Conservation (phyloP, 2,113 vertebrate genomes). For the Mugil cephalus region DNA sequence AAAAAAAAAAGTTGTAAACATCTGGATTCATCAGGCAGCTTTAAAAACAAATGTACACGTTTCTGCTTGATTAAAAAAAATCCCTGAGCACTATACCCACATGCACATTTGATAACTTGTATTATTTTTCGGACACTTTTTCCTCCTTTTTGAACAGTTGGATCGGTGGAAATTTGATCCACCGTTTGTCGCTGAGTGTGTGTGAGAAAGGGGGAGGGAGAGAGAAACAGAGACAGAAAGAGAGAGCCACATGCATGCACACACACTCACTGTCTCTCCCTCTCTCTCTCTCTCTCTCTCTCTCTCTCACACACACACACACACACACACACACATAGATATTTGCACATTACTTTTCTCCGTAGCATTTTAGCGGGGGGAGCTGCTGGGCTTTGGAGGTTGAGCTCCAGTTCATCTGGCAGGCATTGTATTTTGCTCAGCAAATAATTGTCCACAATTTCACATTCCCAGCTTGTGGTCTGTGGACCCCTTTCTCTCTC, state of each 20-base stretch:
- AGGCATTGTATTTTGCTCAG: constrained; percentile 86
- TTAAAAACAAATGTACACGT: constrained; percentile 14
- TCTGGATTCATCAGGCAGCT: constrained; percentile 31
- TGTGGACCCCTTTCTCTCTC: constrained; percentile 67
- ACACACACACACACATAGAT: constrained; percentile 44
- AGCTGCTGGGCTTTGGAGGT: constrained; percentile 75
- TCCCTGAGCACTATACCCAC: not conserved
- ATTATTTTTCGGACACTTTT: not conserved
- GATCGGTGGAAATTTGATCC: constrained; percentile 38
- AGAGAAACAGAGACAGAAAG: constrained; percentile 54
- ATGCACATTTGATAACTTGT: not conserved
- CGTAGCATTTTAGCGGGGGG: constrained; percentile 69
- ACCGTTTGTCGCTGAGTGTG: constrained; percentile 49
- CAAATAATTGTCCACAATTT: constrained; percentile 87
- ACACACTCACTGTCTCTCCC: too few species aligned
- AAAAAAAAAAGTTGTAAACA: constrained; percentile 38
- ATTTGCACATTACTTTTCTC: constrained; percentile 70
- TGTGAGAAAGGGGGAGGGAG: constrained; percentile 27
- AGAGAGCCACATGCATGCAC: constrained; percentile 48
- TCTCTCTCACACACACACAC: constrained; percentile 36
- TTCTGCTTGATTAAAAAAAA: not conserved
- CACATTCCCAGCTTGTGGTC: constrained; percentile 86
- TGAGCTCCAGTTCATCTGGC: constrained; percentile 87
- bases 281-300: too few species aligned
- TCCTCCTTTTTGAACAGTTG: constrained; percentile 20